Percentiles rank a stretch among this genome's conserved stretches.
phyloP scores from a whole-genome alignment of 2,888 invertebrate species.

The Drosophila glabriapex region DNA sequence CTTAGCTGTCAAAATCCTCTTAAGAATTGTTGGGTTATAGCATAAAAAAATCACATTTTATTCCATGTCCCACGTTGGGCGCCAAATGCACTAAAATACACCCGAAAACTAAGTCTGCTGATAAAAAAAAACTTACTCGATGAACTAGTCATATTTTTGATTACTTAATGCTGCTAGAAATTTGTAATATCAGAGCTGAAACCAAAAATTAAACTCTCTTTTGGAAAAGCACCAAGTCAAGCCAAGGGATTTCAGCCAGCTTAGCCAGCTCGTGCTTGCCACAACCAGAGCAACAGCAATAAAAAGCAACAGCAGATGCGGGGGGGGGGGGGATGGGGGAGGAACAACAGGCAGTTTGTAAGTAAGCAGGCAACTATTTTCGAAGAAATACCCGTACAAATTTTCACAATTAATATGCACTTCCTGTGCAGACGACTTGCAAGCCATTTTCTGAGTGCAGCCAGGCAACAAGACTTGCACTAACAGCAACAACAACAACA shows the following conservation, averaged over 20 bases:
- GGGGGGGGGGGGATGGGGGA: neutral
- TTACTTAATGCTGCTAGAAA: constrained; percentile 7
- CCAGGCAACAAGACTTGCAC: constrained; percentile 45
- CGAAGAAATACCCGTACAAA: constrained; percentile 77
- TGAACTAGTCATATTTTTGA: constrained; percentile 8
- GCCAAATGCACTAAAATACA: neutral
- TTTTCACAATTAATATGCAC: constrained; percentile 81
- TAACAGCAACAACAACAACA: constrained; percentile 34
- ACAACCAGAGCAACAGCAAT: constrained; percentile 5
- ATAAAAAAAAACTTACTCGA: neutral
- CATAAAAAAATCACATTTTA: neutral
- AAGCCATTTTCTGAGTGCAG: constrained; percentile 66
- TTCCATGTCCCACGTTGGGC: neutral
- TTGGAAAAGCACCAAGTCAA: constrained; percentile 30
- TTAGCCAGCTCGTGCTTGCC: constrained; percentile 16
- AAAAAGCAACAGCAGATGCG: neutral
- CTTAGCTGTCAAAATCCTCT: neutral
- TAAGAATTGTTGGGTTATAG: neutral
- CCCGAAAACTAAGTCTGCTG: neutral
- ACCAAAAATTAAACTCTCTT: constrained; percentile 29
- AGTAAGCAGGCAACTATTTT: constrained; percentile 60
- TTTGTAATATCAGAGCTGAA: constrained; percentile 3
- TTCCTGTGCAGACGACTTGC: constrained; percentile 81
- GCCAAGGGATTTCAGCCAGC: constrained; percentile 27
- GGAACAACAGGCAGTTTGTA: constrained; percentile 11